Base-by-base conservation (phyloP, 2,113 vertebrate genomes). In the Hymenochirus boettgeri region DNA sequence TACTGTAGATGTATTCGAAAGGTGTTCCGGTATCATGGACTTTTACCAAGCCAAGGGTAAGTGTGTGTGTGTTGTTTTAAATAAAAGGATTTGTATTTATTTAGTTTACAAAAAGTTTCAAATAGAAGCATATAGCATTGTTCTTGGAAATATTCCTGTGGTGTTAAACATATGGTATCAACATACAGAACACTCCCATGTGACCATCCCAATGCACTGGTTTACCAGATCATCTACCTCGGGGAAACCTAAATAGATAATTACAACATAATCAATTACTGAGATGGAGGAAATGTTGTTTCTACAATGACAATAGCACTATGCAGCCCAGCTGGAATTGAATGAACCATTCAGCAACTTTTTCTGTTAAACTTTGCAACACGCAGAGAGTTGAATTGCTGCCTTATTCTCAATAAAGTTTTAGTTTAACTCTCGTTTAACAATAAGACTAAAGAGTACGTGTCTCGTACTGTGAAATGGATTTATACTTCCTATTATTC, bases 241-340 rank as follows among this genome's bases (percentile, higher is more conserved):
- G 53, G 65, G 65, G 65, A 69, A 69, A 60, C 65, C 65, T 69
- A 45, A 69, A 69, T 53, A 45, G 65, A 59, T 53, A 69, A 69
- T 69, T 60, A 58, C 35, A 53, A n/a, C 47, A 53, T 26, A 53
- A 37, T n/a, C 65, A 48, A 69, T 69, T 69, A 31, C 26, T 60
- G 47, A 60, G 51, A 45, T 42, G 27, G 21, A 18, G 53, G 18
- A 37, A 58, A 60, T n/a, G 35, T 37, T 58, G 33, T 25, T 18
- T 62, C 22, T 62, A 22, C 11, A 52, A 17, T 13, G 13, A 52
- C 23, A 37, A 24, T 3, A 52, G 47, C 23, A 12, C 57, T 42
- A 21, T 25, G 55, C 23, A 31, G 46, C 25, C 22, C 29, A 56
- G 29, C 18, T n/a, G 7, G 45, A 17, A 56, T 13, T 21, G 54